Base-by-base conservation (phyloP, 1,140 invertebrate genomes). In the Theocolax elegans region DNA sequence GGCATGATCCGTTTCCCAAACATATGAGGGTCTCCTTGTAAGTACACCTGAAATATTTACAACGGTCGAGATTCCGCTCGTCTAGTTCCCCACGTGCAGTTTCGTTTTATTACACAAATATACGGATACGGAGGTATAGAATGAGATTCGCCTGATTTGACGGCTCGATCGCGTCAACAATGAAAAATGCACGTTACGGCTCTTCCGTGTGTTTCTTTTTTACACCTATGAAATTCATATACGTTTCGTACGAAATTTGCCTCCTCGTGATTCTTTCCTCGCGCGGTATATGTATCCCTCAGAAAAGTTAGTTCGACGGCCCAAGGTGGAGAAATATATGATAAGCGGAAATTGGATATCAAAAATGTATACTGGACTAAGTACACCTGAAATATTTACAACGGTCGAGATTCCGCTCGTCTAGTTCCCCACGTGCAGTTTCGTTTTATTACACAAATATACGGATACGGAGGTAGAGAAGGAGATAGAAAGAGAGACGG, bases 21-120 rank as follows among this genome's bases (percentile, higher is more conserved):
- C n/a, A n/a, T n/a, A n/a, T n/a, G n/a, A n/a, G n/a, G n/a, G n/a
- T n/a, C n/a, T n/a, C n/a, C n/a, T n/a, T n/a, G n/a, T 82, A 83
- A 82, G 78, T 75, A 76, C 69, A 65, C 56, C 23, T 81, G 72
- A 83, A 83, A 80, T 80, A 82, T 82, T 83, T 76, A 81, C 56
- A 54, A 19, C 17, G 23, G 56, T 70, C 65, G 70, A 72, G 72
- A 71, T 78, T 65, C 19, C 17, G 17, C 19, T 27, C 35, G 13
- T 27, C 1, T 10, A 4, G 6, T 7, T 48, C 27, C 25, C 56
- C 23, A 17, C 17, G 21, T 23, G 35, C 25, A 40, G 48, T 27
- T 64, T 40, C 27, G n/a, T 31, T 48, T 17, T 62, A 62, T 62
- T 49, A 35, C n/a, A n/a, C n/a, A n/a, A n/a, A n/a, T n/a, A n/a